phyloP scores from a whole-genome alignment of 2,113 vertebrate genomes.

The cat (Felis catus) region F.catus_Fca126_mat1.0 CM031412.1:15746501-15747000 shows the following conservation, averaged over 20 bases:
- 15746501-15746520: background rate
- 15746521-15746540: background rate
- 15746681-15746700: background rate
- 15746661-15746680: background rate
- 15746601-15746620: background rate
- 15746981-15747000: background rate
- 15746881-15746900: background rate
- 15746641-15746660: too few species aligned
- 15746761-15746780: background rate
- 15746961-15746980: background rate
- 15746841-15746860: background rate
- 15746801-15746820: background rate
- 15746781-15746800: background rate
- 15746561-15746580: background rate
- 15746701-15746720: background rate
- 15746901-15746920: background rate
- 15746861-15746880: background rate
- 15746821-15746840: background rate
- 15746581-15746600: background rate
- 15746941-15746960: background rate
- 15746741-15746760: background rate
- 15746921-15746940: background rate
- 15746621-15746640: background rate
- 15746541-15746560: slow-evolving; percentile 15
- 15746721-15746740: background rate